Conservation (phyloP, 1,140 invertebrate genomes). For the Doryteuthis pealeii region DNA sequence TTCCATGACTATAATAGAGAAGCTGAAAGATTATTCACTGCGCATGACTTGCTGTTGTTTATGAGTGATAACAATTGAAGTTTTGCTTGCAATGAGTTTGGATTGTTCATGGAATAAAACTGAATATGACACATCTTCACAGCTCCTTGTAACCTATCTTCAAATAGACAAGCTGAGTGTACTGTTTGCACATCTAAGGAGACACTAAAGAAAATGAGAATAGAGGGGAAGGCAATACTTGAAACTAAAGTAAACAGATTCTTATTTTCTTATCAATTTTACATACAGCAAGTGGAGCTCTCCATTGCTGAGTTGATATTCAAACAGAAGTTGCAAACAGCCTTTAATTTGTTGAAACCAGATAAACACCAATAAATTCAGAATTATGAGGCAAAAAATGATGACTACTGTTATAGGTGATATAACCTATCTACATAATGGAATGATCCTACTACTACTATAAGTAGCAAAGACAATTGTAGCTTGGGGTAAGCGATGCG, state of each 20-base stretch:
- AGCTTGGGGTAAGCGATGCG: too few species aligned
- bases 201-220: neutral
- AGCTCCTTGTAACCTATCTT: neutral
- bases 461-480: too few species aligned
- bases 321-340: neutral
- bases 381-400: too few species aligned
- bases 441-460: too few species aligned
- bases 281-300: neutral
- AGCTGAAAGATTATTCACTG: too few species aligned
- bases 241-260: neutral
- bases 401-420: too few species aligned
- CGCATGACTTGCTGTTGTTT: too few species aligned
- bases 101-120: neutral
- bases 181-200: neutral
- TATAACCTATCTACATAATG: too few species aligned
- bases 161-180: neutral
- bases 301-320: neutral
- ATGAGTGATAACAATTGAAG: too few species aligned
- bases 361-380: neutral
- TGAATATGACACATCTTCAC: neutral
- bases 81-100: too few species aligned
- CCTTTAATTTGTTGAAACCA: neutral
- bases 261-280: neutral
- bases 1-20: too few species aligned
- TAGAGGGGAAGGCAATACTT: neutral